These are phyloP conservation scores for Tetramorium parvispinum DNA, from an alignment of 1,140 invertebrate genomes.

Conservation along the genomic window DNA sequence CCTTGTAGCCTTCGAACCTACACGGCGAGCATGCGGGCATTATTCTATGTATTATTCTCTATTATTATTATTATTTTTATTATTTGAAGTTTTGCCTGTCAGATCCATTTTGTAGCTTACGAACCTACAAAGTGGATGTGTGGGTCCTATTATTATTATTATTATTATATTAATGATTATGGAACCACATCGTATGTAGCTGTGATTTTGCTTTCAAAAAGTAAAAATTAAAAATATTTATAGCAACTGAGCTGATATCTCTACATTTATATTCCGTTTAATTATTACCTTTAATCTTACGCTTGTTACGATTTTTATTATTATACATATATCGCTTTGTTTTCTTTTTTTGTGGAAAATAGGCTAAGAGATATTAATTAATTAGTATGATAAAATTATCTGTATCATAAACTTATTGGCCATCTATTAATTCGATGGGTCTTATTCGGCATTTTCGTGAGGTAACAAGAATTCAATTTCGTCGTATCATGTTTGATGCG, in stretches of 20 bases:
- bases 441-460: not conserved
- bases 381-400: not conserved
- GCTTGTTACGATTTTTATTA: not conserved
- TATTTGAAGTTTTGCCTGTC: slow-evolving; percentile 54
- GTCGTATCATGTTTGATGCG: not conserved
- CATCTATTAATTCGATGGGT: not conserved
- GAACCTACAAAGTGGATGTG: slow-evolving; percentile 28
- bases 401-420: not conserved
- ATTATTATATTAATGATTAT: slow-evolving; percentile 79
- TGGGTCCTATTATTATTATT: slow-evolving; percentile 69
- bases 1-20: slow-evolving; percentile 16
- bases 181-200: slow-evolving; percentile 85
- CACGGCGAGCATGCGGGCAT: slow-evolving; percentile 2
- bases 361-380: not conserved
- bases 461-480: not conserved
- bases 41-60: slow-evolving; percentile 75
- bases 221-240: slow-evolving; percentile 86
- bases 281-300: not conserved
- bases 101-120: slow-evolving; percentile 7
- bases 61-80: slow-evolving; percentile 79
- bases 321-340: too few relatives aligned
- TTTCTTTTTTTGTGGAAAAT: not conserved
- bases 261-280: not conserved
- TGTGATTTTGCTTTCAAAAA: slow-evolving; percentile 86
- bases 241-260: slow-evolving; percentile 77